Percentiles rank a stretch among this genome's conserved stretches.
phyloP scores from a whole-genome alignment of 2,797 vertebrate genomes.

The Pseudopleuronectes americanus region DNA sequence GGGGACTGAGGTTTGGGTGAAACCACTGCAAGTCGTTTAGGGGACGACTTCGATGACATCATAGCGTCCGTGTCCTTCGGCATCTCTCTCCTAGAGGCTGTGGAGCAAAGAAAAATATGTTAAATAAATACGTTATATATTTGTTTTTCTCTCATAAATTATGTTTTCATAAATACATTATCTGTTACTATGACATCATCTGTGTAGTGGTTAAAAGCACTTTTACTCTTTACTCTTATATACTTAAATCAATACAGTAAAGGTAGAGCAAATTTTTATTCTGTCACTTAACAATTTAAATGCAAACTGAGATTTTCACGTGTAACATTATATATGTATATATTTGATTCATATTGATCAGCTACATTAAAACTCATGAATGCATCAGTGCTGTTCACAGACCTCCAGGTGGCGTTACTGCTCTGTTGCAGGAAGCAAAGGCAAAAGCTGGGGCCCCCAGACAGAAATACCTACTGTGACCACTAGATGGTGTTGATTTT shows the following conservation, averaged over 20 bases:
- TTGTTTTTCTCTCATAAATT: neutral
- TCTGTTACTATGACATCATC: neutral
- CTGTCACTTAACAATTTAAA: neutral
- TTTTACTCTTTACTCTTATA: too few relatives aligned
- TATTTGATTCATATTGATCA: too few relatives aligned
- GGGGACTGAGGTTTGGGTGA: constrained; percentile 91
- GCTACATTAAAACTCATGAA: too few relatives aligned
- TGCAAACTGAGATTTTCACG: too few relatives aligned
- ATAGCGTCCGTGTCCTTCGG: constrained; percentile 85
- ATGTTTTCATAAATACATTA: neutral
- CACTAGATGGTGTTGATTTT: constrained; percentile 47
- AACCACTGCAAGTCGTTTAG: constrained; percentile 86
- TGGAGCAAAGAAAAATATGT: neutral
- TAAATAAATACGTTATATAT: neutral
- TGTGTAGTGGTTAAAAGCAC: too few relatives aligned
- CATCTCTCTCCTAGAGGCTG: constrained; percentile 89
- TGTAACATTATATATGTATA: too few relatives aligned
- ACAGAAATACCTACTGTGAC: constrained; percentile 6
- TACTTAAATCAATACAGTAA: neutral
- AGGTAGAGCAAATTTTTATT: neutral
- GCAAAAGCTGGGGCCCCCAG: neutral
- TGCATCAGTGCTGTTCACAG: neutral
- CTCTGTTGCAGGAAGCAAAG: neutral
- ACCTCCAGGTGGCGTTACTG: constrained; percentile 62
- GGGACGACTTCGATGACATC: constrained; percentile 84